Evolutionary conservation across 2,888 invertebrate genomes (phyloP), one percentile per base, ranked within the genome.

Genomic region (Acholoe squamosa): DNA sequence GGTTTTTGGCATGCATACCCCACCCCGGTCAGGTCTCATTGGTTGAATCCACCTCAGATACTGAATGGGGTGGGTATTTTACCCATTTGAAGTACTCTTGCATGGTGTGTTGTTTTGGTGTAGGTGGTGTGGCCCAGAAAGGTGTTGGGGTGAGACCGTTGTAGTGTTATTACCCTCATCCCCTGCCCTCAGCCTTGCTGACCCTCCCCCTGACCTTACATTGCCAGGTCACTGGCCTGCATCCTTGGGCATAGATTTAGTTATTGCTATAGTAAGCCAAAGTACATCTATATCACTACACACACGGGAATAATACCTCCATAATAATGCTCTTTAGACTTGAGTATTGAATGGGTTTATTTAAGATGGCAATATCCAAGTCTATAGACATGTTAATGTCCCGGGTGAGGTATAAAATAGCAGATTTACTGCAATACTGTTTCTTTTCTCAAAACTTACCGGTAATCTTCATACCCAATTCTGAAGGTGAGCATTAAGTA

Each of bases 181-280:
- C n/a, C 22, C 22, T 61, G 61, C 5, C 61, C 61, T 61, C 61
- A 61, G 61, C 19, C 10, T 10, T 43, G 61, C 19, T 61, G 61
- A n/a, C 61, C 61, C n/a, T 61, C 5, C 61, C n/a, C 22, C 22
- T 61, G 61, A 61, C 61, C 61, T n/a, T n/a, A 61, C n/a, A n/a
- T 10, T 61, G 61, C 61, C 61, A 61, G 61, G 61, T 61, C 61
- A 61, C 61, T 61, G 61, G n/a, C 61, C 61, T 61, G 61, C 61
- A 61, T 61, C 61, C n/a, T 61, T 61, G 61, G n/a, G n/a, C 14
- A 61, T 61, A 43, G 43, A 43, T 61, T 61, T 61, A n/a, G n/a
- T 61, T 61, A 61, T 14, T 19, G 61, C 12, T 61, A n/a, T 61
- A 14, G 54, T 54, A 61, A 61, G 61, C 14, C 5, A 61, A 61